Conservation (phyloP, 2,797 vertebrate genomes). For the Corythornis leucogaster region DNA sequence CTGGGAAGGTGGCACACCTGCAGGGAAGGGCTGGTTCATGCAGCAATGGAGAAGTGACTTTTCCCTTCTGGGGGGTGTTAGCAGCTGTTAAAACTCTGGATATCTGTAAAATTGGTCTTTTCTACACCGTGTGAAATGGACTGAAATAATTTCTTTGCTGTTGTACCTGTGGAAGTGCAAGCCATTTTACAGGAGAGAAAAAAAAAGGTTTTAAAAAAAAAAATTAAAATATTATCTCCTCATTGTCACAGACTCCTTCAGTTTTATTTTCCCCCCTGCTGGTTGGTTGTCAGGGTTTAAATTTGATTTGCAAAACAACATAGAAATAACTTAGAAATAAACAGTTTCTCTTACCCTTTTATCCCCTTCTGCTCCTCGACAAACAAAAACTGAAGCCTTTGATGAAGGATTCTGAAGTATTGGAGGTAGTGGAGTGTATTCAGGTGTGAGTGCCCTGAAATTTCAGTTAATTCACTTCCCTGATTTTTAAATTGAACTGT, state of each 20-base stretch:
- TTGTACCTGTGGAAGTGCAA: constrained; percentile 83
- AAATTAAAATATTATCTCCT: constrained; percentile 75
- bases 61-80: constrained; percentile 48
- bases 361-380: not conserved
- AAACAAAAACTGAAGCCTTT: not conserved
- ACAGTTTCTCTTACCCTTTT: not conserved
- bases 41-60: not conserved
- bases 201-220: constrained; percentile 9
- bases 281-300: not conserved
- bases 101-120: constrained; percentile 78
- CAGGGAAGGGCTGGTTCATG: not conserved
- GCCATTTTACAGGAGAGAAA: constrained; percentile 76
- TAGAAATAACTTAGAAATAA: not conserved
- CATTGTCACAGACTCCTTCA: constrained; percentile 60
- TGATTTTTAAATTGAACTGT: constrained; percentile 45
- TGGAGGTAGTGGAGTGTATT: not conserved
- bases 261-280: not conserved
- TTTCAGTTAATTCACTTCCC: constrained; percentile 10
- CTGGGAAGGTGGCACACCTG: rapidly evolving
- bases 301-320: not conserved
- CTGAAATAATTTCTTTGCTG: constrained; percentile 71
- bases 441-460: constrained; percentile 49
- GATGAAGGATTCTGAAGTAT: not conserved
- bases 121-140: constrained; percentile 71
- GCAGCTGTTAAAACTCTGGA: constrained; percentile 68